These are phyloP conservation scores for Oscheius onirici DNA, from an alignment of 2,888 invertebrate species.

Conservation along the genomic window DNA sequence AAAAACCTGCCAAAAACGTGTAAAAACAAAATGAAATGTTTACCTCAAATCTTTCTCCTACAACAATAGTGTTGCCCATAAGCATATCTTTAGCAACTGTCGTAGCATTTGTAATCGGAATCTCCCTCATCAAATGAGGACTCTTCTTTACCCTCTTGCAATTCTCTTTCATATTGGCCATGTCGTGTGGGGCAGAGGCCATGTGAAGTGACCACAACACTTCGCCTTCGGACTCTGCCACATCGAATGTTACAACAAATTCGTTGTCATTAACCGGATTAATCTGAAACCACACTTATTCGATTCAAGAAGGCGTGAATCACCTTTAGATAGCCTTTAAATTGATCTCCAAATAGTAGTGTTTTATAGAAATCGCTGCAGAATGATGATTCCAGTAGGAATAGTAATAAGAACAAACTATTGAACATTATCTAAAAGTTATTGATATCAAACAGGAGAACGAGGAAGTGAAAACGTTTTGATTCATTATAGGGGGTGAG, in stretches of 20 bases:
- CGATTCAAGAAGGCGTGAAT: not conserved
- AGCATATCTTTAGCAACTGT: conserved; percentile 47
- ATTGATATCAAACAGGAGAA: conserved; percentile 2
- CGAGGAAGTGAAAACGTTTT: conserved; percentile 20
- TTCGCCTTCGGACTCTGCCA: conserved; percentile 37
- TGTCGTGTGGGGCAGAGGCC: conserved; percentile 57
- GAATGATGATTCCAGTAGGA: not conserved
- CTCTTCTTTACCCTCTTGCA: conserved; percentile 55
- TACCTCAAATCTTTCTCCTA: conserved; percentile 26
- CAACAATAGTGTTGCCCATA: conserved; percentile 54
- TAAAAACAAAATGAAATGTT: not conserved
- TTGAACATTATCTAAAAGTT: conserved; percentile 19
- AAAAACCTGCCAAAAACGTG: conserved; percentile 43
- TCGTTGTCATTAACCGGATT: conserved; percentile 47
- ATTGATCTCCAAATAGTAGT: conserved; percentile 52
- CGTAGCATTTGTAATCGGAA: conserved; percentile 38
- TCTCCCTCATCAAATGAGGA: conserved; percentile 51
- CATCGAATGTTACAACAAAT: conserved; percentile 54
- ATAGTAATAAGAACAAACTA: not conserved
- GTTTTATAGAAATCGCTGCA: conserved; percentile 39
- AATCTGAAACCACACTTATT: conserved; percentile 31
- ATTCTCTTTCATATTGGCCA: conserved; percentile 60
- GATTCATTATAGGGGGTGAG: not conserved
- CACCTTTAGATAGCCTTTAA: conserved; percentile 60
- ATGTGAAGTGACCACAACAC: conserved; percentile 51